Conservation (phyloP, 64 coral and sea anemone species). For the Montipora cactus region DNA sequence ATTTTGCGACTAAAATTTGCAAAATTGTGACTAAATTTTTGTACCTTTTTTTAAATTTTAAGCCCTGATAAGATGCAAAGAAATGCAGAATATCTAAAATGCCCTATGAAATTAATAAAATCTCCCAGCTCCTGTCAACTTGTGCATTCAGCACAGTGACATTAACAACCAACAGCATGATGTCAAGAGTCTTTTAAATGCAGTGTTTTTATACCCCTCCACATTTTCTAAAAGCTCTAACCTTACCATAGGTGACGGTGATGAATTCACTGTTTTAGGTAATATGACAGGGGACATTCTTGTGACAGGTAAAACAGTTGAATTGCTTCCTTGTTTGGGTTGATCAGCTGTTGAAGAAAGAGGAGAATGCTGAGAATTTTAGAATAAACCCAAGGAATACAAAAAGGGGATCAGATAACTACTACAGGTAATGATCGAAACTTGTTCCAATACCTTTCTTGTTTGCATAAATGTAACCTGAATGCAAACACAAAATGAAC, state of each 20-base stretch:
- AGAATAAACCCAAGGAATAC: neutral
- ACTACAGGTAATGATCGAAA: too few species aligned
- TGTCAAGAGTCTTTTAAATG: neutral
- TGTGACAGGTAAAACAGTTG: slow-evolving; percentile 48
- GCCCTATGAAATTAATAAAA: too few species aligned
- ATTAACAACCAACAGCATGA: neutral
- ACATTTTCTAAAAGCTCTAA: neutral
- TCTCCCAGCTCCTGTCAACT: too few species aligned
- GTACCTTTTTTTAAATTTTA: too few species aligned
- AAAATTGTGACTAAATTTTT: too few species aligned
- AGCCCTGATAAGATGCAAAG: too few species aligned
- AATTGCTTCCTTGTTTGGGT: neutral
- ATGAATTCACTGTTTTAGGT: slow-evolving; percentile 87
- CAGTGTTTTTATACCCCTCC: neutral
- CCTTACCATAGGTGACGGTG: slow-evolving; percentile 89
- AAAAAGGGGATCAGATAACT: too few species aligned
- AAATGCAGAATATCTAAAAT: too few species aligned
- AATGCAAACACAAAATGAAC: neutral
- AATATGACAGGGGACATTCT: slow-evolving; percentile 98
- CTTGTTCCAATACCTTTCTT: too few species aligned
- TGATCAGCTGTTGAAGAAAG: slow-evolving; percentile 44
- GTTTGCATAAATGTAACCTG: too few species aligned
- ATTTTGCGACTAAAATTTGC: too few species aligned
- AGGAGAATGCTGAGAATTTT: neutral
- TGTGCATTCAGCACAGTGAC: too few species aligned